These are phyloP conservation scores for Tylochromis polylepis DNA, from an alignment of 2,113 vertebrate species.

Conservation along the genomic window DNA sequence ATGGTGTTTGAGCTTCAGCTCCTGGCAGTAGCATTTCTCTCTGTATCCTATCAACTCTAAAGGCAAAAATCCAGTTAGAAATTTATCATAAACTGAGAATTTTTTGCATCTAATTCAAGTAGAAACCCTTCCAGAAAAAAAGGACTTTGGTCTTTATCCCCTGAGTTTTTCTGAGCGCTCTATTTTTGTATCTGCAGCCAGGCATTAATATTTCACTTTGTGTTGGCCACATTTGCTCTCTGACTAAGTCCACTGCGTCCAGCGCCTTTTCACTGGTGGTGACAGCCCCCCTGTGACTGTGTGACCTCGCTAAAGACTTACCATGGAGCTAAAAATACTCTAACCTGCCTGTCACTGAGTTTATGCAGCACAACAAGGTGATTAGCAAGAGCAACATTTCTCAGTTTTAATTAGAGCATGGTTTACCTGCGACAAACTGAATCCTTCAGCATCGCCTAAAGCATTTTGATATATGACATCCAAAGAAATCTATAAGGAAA, in stretches of 20 bases:
- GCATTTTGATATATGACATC: background rate
- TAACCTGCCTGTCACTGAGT: background rate
- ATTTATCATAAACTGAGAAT: background rate
- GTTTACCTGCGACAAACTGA: background rate
- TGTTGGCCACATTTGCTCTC: conserved; percentile 28
- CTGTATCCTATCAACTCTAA: background rate
- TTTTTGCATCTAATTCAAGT: background rate
- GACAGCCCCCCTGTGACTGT: conserved; percentile 23
- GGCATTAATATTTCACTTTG: conserved; percentile 60
- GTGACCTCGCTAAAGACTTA: conserved; percentile 15
- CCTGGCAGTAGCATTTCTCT: background rate
- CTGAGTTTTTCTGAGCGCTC: conserved; percentile 16
- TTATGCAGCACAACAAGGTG: background rate
- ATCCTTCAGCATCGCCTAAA: background rate
- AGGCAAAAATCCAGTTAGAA: background rate
- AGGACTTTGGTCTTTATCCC: background rate
- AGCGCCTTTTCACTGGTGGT: conserved; percentile 5
- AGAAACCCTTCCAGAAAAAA: background rate
- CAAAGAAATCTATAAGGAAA: background rate
- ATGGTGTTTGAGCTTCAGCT: background rate
- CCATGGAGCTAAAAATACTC: conserved; percentile 4
- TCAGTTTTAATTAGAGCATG: background rate
- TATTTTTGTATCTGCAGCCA: conserved; percentile 44
- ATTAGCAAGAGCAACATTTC: background rate
- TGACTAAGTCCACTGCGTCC: conserved; percentile 26